These are phyloP conservation scores for Melopsittacus undulatus DNA, from an alignment of 2,797 vertebrate species.

Conservation along the genomic window DNA sequence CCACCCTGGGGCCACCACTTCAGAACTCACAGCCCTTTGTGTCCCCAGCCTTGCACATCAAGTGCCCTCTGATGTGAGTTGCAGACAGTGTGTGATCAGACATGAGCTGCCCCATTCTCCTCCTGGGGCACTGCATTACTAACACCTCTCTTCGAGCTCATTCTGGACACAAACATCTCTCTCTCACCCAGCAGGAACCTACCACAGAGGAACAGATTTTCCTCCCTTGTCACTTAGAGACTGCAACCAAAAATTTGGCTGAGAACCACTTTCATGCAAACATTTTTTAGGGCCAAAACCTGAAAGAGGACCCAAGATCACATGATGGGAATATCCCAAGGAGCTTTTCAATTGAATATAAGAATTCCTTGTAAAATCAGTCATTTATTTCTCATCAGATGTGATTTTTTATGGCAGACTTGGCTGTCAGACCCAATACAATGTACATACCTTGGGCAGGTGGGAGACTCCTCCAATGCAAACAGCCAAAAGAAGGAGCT, in stretches of 20 bases:
- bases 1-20: neutral
- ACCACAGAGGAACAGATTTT: neutral
- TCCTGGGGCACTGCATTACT: neutral
- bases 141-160: neutral
- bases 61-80: fast-evolving
- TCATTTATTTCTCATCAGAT: neutral
- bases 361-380: neutral
- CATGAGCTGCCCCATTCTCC: neutral
- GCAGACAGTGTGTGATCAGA: neutral
- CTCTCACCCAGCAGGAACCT: neutral
- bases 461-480: neutral
- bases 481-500: neutral
- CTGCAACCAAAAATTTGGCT: neutral
- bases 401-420: neutral
- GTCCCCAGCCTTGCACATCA: neutral
- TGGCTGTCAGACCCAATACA: neutral
- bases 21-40: neutral
- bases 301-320: neutral
- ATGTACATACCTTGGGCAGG: fast-evolving
- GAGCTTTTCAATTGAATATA: neutral
- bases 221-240: neutral
- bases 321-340: neutral
- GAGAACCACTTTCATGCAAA: neutral
- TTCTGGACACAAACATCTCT: neutral
- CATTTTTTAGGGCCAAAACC: neutral